Percentiles rank a stretch among this genome's conserved stretches.
phyloP scores from a whole-genome alignment of 2,797 vertebrate species.

The Cirrhinus molitorella region DNA sequence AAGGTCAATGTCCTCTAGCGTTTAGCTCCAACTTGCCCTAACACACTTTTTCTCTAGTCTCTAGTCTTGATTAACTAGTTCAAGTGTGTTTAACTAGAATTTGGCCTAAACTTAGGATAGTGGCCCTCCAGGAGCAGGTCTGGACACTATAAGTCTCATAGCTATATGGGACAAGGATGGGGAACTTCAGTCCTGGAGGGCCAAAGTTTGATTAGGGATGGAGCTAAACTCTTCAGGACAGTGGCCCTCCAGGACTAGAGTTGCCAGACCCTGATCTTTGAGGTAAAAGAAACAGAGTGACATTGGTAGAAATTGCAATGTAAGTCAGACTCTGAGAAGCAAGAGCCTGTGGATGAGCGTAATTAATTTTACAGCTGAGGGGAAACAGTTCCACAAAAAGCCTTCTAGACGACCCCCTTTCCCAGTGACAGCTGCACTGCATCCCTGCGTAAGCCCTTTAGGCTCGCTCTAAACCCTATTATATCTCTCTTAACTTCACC shows the following conservation, averaged over 20 bases:
- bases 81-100: not conserved
- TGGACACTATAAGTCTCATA: not conserved
- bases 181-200: not conserved
- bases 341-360: slow-evolving; percentile 38
- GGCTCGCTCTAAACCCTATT: slow-evolving; percentile 53
- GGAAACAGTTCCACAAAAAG: slow-evolving; percentile 31
- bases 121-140: not conserved
- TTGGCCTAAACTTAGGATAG: not conserved
- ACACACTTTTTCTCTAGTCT: not conserved
- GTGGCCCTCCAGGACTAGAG: not conserved
- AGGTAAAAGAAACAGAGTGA: not conserved
- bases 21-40: not conserved
- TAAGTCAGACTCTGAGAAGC: slow-evolving; percentile 31
- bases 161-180: not conserved
- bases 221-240: not conserved
- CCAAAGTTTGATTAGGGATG: not conserved
- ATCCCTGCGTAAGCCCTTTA: slow-evolving; percentile 58
- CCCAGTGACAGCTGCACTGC: slow-evolving; percentile 52
- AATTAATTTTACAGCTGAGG: slow-evolving; percentile 52
- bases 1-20: not conserved
- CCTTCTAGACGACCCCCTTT: slow-evolving; percentile 45
- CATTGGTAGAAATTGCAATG: slow-evolving; percentile 12
- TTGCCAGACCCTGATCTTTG: not conserved
- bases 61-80: not conserved
- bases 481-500: slow-evolving; percentile 51